Evolutionary conservation across 2,113 vertebrate genomes (phyloP), one percentile per base, ranked within the genome.

Genomic region (Pionites leucogaster): DNA sequence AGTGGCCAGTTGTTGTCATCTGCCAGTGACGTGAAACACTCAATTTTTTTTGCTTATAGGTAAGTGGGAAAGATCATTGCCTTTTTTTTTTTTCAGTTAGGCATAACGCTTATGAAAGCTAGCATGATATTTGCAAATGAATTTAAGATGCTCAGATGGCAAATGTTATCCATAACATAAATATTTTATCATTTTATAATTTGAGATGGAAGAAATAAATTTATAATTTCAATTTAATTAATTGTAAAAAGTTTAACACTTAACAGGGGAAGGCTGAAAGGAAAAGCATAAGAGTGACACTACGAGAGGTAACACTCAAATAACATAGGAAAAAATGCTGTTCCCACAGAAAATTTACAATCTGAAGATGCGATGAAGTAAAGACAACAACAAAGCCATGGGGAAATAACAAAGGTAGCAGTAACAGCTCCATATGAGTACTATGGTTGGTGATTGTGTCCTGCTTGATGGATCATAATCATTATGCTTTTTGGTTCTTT

Each of bases 371-470:
- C 6, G 14, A 70, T 77, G 47, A 89, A 89, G 47, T 60, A 87
- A 94, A 87, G 42, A 60, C 53, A 86, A 75, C 42, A 89, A 86
- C 59, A 46, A 71, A 74, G 13, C 75, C 75, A 81, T 5, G 6
- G 59, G 79, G 59, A 91, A 95, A 92, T 90, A 95, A 88, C 28
- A 76, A 29, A 93, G 46, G 42, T n/a, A 92, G 46, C 19, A 88
- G 67, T 52, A 90, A 82, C 41, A 72, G 53, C 25, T 93, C 75
- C 44, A 29, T 42, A 76, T 91, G 75, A 93, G 70, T 92, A 62
- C 71, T 70, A 47, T 50, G 13, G 69, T 65, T 87, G 88, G 55
- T 2, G 1, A 39, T 53, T 53, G 16, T 69, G 53, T 80, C 85
- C 53, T 86, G 31, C 46, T 22, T 47, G 46, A 47, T 47, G 46